Conservation (phyloP, 2,797 vertebrate genomes). For the Meda fulgida region DNA sequence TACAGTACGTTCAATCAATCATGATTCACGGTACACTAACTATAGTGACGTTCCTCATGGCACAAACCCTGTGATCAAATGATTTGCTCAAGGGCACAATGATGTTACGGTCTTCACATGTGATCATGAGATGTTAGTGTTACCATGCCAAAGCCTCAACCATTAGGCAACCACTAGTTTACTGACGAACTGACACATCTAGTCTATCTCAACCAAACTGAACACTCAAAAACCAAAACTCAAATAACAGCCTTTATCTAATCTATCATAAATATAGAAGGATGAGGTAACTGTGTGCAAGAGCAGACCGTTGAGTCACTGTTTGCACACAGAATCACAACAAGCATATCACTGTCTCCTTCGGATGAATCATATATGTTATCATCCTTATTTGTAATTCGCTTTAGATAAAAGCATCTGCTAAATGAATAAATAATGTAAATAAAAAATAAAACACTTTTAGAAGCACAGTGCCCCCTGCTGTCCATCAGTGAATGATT, state of each 20-base stretch:
- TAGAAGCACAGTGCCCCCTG: constrained; percentile 41
- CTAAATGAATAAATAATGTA: constrained; percentile 1
- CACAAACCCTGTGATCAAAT: not conserved
- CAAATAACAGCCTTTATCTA: not conserved
- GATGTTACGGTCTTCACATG: not conserved
- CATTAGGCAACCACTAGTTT: not conserved
- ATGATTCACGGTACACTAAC: not conserved
- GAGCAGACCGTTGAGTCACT: not conserved
- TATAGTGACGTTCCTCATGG: not conserved
- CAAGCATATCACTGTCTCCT: not conserved
- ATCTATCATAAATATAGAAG: not conserved
- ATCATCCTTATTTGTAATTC: not conserved
- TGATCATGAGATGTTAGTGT: not conserved
- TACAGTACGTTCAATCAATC: not conserved
- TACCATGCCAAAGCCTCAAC: not conserved
- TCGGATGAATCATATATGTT: constrained; percentile 19
- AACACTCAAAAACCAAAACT: not conserved
- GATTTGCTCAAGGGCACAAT: constrained; percentile 3
- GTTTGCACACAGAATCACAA: constrained; percentile 8
- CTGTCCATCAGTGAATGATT: constrained; percentile 21
- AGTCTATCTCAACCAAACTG: not conserved
- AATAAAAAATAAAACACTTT: not conserved
- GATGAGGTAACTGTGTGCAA: constrained; percentile 24
- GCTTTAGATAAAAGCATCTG: not conserved
- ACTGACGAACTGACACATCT: constrained; percentile 1